Base-by-base conservation (phyloP, 1,140 invertebrate genomes). In the Lasioglossum albipes region DNA sequence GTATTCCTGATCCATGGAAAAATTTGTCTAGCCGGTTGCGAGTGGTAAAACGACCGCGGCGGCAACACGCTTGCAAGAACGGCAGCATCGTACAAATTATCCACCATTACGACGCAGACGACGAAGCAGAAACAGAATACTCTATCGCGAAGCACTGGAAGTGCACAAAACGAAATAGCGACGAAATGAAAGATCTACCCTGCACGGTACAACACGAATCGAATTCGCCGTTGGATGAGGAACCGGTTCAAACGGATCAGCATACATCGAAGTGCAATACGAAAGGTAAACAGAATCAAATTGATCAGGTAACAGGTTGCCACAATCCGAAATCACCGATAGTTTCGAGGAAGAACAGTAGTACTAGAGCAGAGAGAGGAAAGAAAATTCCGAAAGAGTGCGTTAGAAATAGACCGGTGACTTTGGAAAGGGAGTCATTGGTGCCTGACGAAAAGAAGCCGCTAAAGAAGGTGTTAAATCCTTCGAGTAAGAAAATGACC, bases 1-100 rank as follows among this genome's bases (percentile, higher is more conserved):
- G 84, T 13, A 85, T 85, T 27, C 84, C 84, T 16, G 84, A 85
- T 54, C 84, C 84, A n/a, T 81, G 73, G 78, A 85, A 81, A 67
- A 49, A 16, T 68, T 61, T 2, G 3, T 20, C 27, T 27, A 2
- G 41, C n/a, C 18, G n/a, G 20, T n/a, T 13, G 2, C 7, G 16
- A 2, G 52, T 27, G 5, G 12, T 7, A 31, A 45, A 45, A 57
- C 57, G 36, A 2, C 36, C 36, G 36, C 36, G 31, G 0, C 22
- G 0, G 2, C 67, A 22, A 36, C 42, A 3, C 31, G 2, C 9
- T 16, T 45, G 31, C 27, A 31, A 7, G 2, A 64, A 62, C 68
- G 42, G 16, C 0, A 2, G 10, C 65, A n/a, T 10, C 16, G 7
- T 27, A 2, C 70, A 18, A 42, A 9, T 10, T 31, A 9, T 49